Evolutionary conservation across 2,888 invertebrate genomes (phyloP), one percentile per base, ranked within the genome.

Genomic region (Agrypnus murinus): DNA sequence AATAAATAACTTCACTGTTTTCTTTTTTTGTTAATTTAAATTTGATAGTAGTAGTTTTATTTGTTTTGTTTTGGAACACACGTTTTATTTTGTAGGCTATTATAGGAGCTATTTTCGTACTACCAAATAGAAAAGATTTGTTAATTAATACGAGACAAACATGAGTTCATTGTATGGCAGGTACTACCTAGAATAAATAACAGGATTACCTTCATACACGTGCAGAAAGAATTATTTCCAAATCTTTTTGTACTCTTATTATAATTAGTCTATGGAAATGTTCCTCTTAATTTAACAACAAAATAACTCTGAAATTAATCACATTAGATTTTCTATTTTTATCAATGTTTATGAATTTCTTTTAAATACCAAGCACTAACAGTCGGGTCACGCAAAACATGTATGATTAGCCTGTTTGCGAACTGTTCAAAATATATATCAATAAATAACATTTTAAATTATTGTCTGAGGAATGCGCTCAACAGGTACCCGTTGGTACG

Each of bases 381-480:
- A 12, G 32, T 17, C 36, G 43, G 65, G 65, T 65, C 65, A 65
- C 57, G 65, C 65, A 65, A 57, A 65, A 65, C 57, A 57, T 43
- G 65, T 45, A 65, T 65, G 65, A 46, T 65, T 65, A 43, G 34
- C 48, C 8, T 65, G 34, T 55, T 55, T 65, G 43, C 55, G 45
- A n/a, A n/a, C 40, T 62, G n/a, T n/a, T 34, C 15, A 17, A 62
- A 34, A 62, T 43, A 38, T n/a, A n/a, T 32, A 50, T 50, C 55
- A 17, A 55, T 36, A 34, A 36, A 55, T 55, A 15, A 36, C 12
- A 31, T 12, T 31, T n/a, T n/a, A 25, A n/a, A n/a, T n/a, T 48
- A 48, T 25, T 25, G 31, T 34, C 36, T 14, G 6, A 31, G 45
- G 45, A 57, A 43, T 46, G 17, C 12, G 40, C 43, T 62, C 53